These are phyloP conservation scores for Lethrus apterus DNA, from an alignment of 1,140 invertebrate species.

Conservation along the genomic window DNA sequence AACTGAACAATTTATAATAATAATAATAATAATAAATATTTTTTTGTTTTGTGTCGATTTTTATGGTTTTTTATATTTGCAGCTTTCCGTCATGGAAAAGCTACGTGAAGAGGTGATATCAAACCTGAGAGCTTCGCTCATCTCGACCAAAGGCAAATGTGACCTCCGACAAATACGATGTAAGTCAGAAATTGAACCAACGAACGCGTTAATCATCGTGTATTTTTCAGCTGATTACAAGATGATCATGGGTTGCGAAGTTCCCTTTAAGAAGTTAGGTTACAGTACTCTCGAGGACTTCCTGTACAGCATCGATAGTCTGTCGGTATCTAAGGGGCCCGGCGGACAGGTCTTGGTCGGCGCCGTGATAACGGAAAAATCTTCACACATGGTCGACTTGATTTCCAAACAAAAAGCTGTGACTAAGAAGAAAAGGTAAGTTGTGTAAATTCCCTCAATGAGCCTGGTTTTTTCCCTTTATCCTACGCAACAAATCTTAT, in stretches of 20 bases:
- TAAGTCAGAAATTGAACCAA: slow-evolving; percentile 8
- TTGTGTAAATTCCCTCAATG: neutral
- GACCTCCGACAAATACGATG: slow-evolving; percentile 24
- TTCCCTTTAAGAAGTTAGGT: slow-evolving; percentile 52
- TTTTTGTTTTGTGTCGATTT: too few species aligned
- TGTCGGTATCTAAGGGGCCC: slow-evolving; percentile 39
- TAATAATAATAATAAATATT: too few species aligned
- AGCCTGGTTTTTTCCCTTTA: neutral
- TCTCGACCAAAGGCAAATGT: slow-evolving; percentile 24
- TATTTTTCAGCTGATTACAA: slow-evolving; percentile 46
- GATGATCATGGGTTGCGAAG: slow-evolving; percentile 47
- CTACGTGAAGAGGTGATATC: slow-evolving; percentile 20
- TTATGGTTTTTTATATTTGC: slow-evolving; percentile 1
- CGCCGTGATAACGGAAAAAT: slow-evolving; percentile 46
- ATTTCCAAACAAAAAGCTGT: slow-evolving; percentile 53
- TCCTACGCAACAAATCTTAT: neutral
- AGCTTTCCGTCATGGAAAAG: slow-evolving; percentile 23
- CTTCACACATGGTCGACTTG: slow-evolving; percentile 51
- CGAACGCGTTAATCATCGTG: neutral
- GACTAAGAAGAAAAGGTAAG: slow-evolving; percentile 28
- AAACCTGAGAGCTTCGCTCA: slow-evolving; percentile 24
- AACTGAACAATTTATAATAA: too few species aligned
- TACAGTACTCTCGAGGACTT: slow-evolving; percentile 48
- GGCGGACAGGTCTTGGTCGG: slow-evolving; percentile 47
- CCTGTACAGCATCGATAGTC: slow-evolving; percentile 45